Base-by-base conservation (phyloP, 2,797 vertebrate species). In the Parotocinclus haroldoi region DNA sequence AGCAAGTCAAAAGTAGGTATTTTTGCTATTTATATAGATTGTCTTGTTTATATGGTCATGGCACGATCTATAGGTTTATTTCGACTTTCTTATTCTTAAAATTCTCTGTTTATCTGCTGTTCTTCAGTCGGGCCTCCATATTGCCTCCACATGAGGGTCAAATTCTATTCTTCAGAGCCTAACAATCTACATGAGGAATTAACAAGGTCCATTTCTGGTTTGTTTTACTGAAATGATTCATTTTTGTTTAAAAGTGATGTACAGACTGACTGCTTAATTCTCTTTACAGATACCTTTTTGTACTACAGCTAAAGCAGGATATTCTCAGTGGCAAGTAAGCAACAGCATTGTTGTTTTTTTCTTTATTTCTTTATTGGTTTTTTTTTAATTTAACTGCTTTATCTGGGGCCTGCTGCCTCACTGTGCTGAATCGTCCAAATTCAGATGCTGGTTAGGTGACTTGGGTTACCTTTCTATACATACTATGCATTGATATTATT, bases 1-100 rank as follows among this genome's bases (percentile, higher is more conserved):
- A 99, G 58, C 96, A 99, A 93, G 96, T 99, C 16, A 96, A 98
- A 94, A 99, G 96, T 99, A 92, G 95, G 96, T 94, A 17, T 5
- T 55, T 38, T 44, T 3, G 19, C 3, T 17, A 9, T 14, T 17
- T 40, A 27, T 27, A 2, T 27, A 27, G 5, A 2, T 27, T 27
- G 2, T 27, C 27, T 27, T 27, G 2, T 27, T 27, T 27, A 2
- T 27, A 5, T 27, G 27, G 27, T 27, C 5, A 27, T 16, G 10
- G 40, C 9, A 42, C 8, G 40, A 42, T 42, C 10, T 1, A 1
- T 42, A 42, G 10, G 10, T 42, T 8, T 8, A 14, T 11, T 27
- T n/a, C n/a, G n/a, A n/a, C n/a, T n/a, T n/a, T n/a, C n/a, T n/a
- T n/a, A n/a, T n/a, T n/a, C n/a, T n/a, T n/a, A n/a, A n/a, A n/a